These are phyloP conservation scores for Lasioglossum leucozonium DNA, from an alignment of 2,888 invertebrate species.

Conservation along the genomic window DNA sequence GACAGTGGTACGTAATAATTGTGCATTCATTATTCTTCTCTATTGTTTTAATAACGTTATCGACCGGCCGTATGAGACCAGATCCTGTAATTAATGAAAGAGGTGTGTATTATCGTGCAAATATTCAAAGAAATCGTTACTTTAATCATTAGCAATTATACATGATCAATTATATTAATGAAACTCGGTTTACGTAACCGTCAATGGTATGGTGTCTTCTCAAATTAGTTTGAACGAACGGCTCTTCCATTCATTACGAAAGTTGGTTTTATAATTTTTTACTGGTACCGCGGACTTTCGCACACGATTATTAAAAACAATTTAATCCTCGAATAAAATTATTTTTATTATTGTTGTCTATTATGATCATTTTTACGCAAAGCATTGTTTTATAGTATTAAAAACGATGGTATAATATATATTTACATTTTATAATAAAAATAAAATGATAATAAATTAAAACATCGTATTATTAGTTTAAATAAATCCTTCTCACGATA, in stretches of 20 bases:
- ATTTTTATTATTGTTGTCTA: background rate
- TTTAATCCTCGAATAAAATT: background rate
- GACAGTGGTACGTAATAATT: background rate
- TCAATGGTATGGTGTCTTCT: background rate
- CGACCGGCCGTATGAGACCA: background rate
- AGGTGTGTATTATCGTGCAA: background rate
- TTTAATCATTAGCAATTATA: background rate
- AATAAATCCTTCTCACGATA: too few species aligned
- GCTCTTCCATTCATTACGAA: background rate
- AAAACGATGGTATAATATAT: background rate
- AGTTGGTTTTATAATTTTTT: background rate
- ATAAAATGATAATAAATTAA: too few species aligned
- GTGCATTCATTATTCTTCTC: background rate
- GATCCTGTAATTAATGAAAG: background rate
- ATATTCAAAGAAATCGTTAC: background rate
- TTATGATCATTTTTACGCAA: too few species aligned
- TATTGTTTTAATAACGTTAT: constrained; percentile 1
- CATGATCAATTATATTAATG: background rate
- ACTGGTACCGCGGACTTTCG: background rate
- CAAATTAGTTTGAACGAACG: background rate
- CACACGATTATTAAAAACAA: background rate
- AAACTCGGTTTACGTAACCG: background rate
- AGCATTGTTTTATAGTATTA: background rate
- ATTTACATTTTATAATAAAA: too few species aligned
- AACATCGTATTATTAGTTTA: too few species aligned